These are phyloP conservation scores for Fringilla coelebs DNA, from an alignment of 2,797 vertebrate genomes.

Conservation along the genomic window DNA sequence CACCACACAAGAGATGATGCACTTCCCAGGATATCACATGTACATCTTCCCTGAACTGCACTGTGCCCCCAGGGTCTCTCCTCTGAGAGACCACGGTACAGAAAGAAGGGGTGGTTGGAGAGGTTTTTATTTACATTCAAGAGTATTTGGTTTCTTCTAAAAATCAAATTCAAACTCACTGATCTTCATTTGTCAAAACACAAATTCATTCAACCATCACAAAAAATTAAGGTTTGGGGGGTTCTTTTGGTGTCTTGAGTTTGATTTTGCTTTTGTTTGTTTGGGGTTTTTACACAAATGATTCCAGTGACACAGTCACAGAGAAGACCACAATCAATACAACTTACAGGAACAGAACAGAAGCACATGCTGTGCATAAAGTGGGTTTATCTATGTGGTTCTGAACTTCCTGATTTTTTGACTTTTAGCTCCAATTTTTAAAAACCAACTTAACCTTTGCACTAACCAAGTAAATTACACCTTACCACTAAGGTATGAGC, in stretches of 20 bases:
- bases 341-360: background rate
- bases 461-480: background rate
- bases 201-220: background rate
- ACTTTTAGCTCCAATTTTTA: background rate
- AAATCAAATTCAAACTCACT: background rate
- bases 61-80: background rate
- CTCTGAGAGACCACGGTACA: accelerated
- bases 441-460: background rate
- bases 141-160: background rate
- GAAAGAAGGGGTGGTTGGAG: background rate
- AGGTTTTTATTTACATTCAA: background rate
- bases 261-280: background rate
- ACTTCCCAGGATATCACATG: background rate
- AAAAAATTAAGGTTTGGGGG: background rate
- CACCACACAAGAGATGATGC: background rate
- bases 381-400: background rate
- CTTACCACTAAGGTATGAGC: background rate
- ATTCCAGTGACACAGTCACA: background rate
- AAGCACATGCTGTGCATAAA: background rate
- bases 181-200: background rate
- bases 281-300: background rate
- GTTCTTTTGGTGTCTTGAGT: background rate
- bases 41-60: background rate
- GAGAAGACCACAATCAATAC: background rate
- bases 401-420: background rate